Conservation (phyloP, 1,140 invertebrate species). For the Parasteatoda tepidariorum region DNA sequence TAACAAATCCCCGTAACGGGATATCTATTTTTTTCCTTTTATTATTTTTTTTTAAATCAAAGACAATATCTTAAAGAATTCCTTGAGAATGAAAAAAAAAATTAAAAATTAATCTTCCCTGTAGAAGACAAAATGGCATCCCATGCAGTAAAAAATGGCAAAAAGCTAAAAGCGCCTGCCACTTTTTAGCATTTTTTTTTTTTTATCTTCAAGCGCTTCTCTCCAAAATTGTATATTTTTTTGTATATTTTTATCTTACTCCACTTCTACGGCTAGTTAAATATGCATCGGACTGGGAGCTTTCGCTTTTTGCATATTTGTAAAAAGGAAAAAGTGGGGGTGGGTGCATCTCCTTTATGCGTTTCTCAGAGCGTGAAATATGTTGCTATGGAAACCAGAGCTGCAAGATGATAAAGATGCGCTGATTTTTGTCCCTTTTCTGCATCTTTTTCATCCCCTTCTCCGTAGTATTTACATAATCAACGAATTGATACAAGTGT, state of each 20-base stretch:
- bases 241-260: neutral
- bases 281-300: slow-evolving; percentile 40
- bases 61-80: neutral
- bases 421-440: neutral
- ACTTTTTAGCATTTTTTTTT: neutral
- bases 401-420: neutral
- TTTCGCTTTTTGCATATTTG: slow-evolving; percentile 57
- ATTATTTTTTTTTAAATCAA: too few species aligned
- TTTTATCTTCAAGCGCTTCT: neutral
- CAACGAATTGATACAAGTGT: slow-evolving; percentile 55
- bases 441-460: neutral
- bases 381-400: slow-evolving; percentile 47
- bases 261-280: slow-evolving; percentile 53
- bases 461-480: slow-evolving; percentile 50
- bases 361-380: slow-evolving; percentile 60
- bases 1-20: neutral
- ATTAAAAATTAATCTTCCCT: slow-evolving; percentile 55
- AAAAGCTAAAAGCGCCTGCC: slow-evolving; percentile 32
- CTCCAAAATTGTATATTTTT: neutral
- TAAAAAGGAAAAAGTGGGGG: slow-evolving; percentile 19
- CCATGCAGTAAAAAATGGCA: neutral
- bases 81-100: slow-evolving; percentile 10
- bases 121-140: slow-evolving; percentile 37
- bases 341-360: slow-evolving; percentile 40
- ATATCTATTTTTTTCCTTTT: too few species aligned